Base-by-base conservation (phyloP, 1,140 invertebrate species). In the Brachionus rubens region DNA sequence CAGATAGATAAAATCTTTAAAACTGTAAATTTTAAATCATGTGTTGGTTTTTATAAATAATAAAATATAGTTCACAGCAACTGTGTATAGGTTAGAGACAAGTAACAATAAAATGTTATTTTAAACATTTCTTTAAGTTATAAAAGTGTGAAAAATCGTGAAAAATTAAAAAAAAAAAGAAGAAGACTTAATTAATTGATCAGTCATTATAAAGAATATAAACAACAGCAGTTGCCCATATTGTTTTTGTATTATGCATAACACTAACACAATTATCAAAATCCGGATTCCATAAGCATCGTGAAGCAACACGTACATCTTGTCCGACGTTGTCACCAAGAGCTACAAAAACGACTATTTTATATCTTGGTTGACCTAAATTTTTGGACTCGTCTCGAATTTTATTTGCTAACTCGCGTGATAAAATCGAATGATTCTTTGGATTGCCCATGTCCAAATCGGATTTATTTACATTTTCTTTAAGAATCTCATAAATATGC, bases 141-240 rank as follows among this genome's bases (percentile, higher is more conserved):
- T n/a, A n/a, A n/a, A n/a, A n/a, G n/a, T n/a, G n/a, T n/a, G n/a
- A n/a, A n/a, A n/a, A n/a, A n/a, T n/a, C n/a, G n/a, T n/a, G n/a
- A n/a, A n/a, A 62, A n/a, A 41, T 33, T 10, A 26, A 33, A 36
- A 62, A 62, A 16, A 10, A n/a, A 26, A 9, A 43, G 40, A 43
- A 68, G 6, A 47, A 47, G 28, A 26, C n/a, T 41, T 19, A n/a
- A 48, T 14, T 43, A 14, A 10, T 40, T 19, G 24, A 43, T 79
- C 75, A 82, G 19, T 82, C 81, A 72, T 78, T 78, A 76, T 82
- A 81, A n/a, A 80, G 28, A 3, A 79, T 80, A 75, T 79, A 81
- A 12, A 82, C 79, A 40, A 78, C 76, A 14, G 78, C 81, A 0
- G 79, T 78, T 21, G 80, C 80, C 43, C 47, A 79, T 36, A 81